phyloP scores from a whole-genome alignment of 2,888 invertebrate species.

The Hydraecia micacea region DNA sequence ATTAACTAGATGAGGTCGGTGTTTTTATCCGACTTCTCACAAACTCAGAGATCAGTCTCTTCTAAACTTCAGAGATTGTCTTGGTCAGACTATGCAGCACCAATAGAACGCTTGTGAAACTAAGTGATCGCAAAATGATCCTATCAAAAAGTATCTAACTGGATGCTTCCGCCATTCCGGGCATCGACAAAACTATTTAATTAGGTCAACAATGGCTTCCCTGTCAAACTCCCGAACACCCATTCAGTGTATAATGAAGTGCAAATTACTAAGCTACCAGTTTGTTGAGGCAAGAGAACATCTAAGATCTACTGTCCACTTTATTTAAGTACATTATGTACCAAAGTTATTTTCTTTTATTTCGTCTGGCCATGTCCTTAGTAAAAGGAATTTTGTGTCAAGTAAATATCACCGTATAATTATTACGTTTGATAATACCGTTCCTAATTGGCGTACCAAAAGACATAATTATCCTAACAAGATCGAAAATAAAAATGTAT shows the following conservation, averaged over 20 bases:
- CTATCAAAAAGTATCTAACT: conserved; percentile 10
- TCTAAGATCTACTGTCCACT: conserved; percentile 10
- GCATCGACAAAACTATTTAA: conserved; percentile 46
- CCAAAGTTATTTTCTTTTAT: not conserved
- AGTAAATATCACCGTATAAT: not conserved
- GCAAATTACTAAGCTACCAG: conserved; percentile 38
- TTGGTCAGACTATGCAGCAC: no score
- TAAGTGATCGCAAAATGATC: conserved; percentile 4
- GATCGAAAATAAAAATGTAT: not conserved
- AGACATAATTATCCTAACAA: not conserved
- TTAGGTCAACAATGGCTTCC: conserved; percentile 44
- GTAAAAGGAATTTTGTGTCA: not conserved
- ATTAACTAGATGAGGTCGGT: not conserved
- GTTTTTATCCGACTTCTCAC: not conserved
- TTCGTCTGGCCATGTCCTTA: not conserved
- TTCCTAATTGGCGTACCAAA: not conserved
- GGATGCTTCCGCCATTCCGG: not conserved
- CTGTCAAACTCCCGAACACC: conserved; percentile 29
- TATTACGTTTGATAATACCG: not conserved
- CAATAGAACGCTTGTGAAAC: not conserved
- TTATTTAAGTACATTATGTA: conserved; percentile 1
- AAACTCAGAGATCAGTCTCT: not conserved
- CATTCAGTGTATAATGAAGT: conserved; percentile 51
- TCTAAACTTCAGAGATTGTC: not conserved
- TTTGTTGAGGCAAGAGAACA: conserved; percentile 17